Evolutionary conservation across 2,113 vertebrate genomes (phyloP).

Genomic region (Hoplias malabaricus): DNA sequence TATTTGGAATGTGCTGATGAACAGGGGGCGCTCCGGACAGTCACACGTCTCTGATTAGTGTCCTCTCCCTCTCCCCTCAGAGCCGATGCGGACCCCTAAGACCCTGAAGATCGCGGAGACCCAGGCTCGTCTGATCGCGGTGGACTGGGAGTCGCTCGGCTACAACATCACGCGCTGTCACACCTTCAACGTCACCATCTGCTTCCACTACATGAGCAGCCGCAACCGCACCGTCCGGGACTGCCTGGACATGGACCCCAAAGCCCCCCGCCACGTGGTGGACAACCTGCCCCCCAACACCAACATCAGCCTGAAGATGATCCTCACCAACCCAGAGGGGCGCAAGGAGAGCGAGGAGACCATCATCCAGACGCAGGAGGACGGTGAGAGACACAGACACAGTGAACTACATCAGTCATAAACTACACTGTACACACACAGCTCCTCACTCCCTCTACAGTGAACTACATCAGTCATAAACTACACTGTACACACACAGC

Average conservation of each 20-base stretch:
- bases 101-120: constrained; percentile 95
- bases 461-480: no score
- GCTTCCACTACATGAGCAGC: constrained; percentile 90
- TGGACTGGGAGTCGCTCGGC: constrained; percentile 97
- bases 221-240: constrained; percentile 88
- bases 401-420: no score
- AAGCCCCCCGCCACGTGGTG: constrained; percentile 92
- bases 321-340: constrained; percentile 95
- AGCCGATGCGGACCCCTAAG: constrained; percentile 97
- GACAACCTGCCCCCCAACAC: constrained; percentile 92
- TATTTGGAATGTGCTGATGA: no score
- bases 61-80: constrained; percentile 61
- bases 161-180: constrained; percentile 99
- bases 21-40: no score
- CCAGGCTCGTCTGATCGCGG: constrained; percentile 87
- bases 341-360: constrained; percentile 97
- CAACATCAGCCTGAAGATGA: constrained; percentile 98
- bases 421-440: background rate
- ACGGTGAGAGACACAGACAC: constrained; percentile 73
- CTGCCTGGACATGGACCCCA: constrained; percentile 98
- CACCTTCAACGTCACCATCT: constrained; percentile 98
- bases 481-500: no score
- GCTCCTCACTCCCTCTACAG: no score
- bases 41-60: background rate
- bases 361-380: constrained; percentile 95